Evolutionary conservation across 2,113 vertebrate genomes (phyloP), one percentile per base, ranked within the genome.

Genomic region (Tenebrosternarchus preto): DNA sequence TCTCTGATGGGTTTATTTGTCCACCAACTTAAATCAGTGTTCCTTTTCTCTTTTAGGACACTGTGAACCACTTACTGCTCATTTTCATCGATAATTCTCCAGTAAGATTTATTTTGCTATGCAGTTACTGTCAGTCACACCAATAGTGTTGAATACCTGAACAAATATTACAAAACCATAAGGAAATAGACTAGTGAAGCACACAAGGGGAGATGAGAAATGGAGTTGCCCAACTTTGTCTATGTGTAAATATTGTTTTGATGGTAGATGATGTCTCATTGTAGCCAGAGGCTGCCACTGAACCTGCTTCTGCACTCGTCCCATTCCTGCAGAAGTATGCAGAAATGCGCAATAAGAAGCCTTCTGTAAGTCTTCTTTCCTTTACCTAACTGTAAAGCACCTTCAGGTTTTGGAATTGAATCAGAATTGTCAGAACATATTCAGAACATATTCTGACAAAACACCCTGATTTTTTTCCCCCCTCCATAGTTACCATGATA

Each of bases 281-380:
- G 77, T 86, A 99, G 97, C 96, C 95, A 31, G 97, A 98, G 90
- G 92, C 91, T 90, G 94, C 95, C 17, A 95, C 94, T 53, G 97
- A 98, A 80, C 95, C 95, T 6, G 81, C 92, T 77, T 96, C 96
- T 50, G 82, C 91, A 2, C 70, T 95, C 86, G 95, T 99, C 88
- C 95, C 97, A 36, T 98, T 99, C 86, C 92, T 99, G 80, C 95
- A 99, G 78, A 98, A 96, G 83, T 99, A 98, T 88, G 93, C 96
- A 0, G 96, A 98, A 66, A 87, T 90, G 55, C 95, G 95, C 88
- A 97, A 92, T 91, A 98, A 95, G 87, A 97, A 96, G 78, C 78
- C 93, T 1, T 98, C 96, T 74, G 97, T 98, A 90, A 94, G 95
- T 87, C 17, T 55, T 31, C 29, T 1, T 5, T 50, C 19, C 24